These are phyloP conservation scores for Collichthys lucidus DNA, from an alignment of 2,113 vertebrate genomes.

Conservation along the genomic window DNA sequence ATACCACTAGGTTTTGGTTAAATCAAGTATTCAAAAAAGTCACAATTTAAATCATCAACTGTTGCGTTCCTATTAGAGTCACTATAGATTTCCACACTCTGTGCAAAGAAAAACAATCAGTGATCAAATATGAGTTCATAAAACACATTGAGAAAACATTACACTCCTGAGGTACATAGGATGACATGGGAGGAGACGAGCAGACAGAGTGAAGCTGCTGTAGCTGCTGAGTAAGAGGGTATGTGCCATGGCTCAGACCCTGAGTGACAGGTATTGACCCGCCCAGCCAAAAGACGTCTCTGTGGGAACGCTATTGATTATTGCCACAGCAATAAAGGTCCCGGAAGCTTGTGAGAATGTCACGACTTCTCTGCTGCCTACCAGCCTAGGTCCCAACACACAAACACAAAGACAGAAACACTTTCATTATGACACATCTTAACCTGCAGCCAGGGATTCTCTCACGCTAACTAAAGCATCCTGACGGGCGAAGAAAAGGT, in stretches of 20 bases:
- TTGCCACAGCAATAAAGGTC: slow-evolving; percentile 81
- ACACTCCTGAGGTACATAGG: slow-evolving; percentile 16
- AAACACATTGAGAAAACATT: slow-evolving; percentile 18
- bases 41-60: neutral
- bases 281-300: slow-evolving; percentile 78
- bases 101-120: neutral
- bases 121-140: too few species aligned
- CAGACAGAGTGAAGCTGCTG: slow-evolving; percentile 44
- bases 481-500: neutral
- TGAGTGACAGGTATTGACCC: slow-evolving; percentile 86
- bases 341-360: slow-evolving; percentile 80
- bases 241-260: slow-evolving; percentile 67
- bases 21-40: neutral
- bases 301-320: slow-evolving; percentile 84
- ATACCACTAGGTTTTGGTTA: neutral
- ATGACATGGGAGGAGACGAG: slow-evolving; percentile 29
- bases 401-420: slow-evolving; percentile 51
- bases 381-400: slow-evolving; percentile 48
- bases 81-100: neutral
- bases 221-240: slow-evolving; percentile 83
- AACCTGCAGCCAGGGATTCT: slow-evolving; percentile 37
- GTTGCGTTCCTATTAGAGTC: neutral
- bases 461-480: slow-evolving; percentile 18
- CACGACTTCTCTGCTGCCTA: slow-evolving; percentile 73
- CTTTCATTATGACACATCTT: slow-evolving; percentile 40